Evolutionary conservation across 53 echinoderm and acorn worm genomes (phyloP).

Genomic region (Glandiceps talaboti): DNA sequence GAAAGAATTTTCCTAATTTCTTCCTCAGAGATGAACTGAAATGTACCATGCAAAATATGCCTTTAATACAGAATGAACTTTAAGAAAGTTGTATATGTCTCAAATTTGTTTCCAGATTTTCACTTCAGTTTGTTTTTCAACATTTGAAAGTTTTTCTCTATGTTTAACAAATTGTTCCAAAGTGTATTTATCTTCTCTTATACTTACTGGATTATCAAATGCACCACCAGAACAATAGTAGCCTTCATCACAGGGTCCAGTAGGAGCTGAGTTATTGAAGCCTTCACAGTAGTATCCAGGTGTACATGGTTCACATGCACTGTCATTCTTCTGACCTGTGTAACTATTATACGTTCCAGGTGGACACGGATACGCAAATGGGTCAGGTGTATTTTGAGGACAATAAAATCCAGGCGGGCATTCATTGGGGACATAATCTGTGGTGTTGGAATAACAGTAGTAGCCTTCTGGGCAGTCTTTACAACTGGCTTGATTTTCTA

Average conservation of each 20-base stretch:
- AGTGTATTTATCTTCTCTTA: too few species aligned
- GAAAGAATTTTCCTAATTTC: too few species aligned
- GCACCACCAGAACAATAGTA: conserved; percentile 88
- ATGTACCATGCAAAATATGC: too few species aligned
- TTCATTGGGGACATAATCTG: conserved; percentile 65
- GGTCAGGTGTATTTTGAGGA: conserved; percentile 70
- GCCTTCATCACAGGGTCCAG: conserved; percentile 63
- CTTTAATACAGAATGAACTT: too few species aligned
- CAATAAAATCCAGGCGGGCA: conserved; percentile 90
- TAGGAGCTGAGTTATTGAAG: conserved; percentile 48
- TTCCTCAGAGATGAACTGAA: too few species aligned
- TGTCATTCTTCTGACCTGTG: conserved; percentile 35
- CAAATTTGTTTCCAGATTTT: too few species aligned
- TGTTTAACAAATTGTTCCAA: too few species aligned
- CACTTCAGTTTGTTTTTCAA: too few species aligned
- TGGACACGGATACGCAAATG: conserved; percentile 65
- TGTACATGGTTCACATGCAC: conserved; percentile 55
- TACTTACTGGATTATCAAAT: conserved; percentile 61
- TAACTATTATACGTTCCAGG: conserved; percentile 81
- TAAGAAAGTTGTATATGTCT: too few species aligned
- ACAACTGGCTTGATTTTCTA: conserved; percentile 32
- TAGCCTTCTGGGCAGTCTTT: conserved; percentile 68
- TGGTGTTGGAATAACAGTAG: conserved; percentile 95
- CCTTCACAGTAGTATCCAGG: conserved; percentile 82
- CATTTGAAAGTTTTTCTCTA: too few species aligned